Evolutionary conservation across 2,888 invertebrate species (phyloP).

Genomic region (Dioctria rufipes): DNA sequence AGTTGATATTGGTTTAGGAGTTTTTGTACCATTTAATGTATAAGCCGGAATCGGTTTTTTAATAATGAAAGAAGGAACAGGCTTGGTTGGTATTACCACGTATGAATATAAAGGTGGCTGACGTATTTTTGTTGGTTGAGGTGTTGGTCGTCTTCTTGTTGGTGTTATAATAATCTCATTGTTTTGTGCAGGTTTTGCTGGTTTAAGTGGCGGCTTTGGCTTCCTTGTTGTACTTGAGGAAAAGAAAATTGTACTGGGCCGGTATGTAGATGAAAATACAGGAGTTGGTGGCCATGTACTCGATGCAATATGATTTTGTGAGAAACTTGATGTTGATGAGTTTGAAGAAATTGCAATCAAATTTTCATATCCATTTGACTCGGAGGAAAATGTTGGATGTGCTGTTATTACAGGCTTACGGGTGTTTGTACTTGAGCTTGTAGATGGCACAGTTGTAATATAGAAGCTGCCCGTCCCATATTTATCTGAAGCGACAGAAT

Average conservation of each 20-base stretch:
- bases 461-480: conserved; percentile 58
- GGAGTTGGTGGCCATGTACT: conserved; percentile 63
- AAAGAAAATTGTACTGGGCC: neutral
- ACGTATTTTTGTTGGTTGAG: conserved; percentile 53
- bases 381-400: conserved; percentile 66
- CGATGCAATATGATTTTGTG: conserved; percentile 67
- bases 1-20: conserved; percentile 70
- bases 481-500: conserved; percentile 52
- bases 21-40: conserved; percentile 56
- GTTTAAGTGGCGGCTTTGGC: conserved; percentile 64
- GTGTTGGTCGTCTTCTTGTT: conserved; percentile 54
- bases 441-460: conserved; percentile 66
- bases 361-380: conserved; percentile 68
- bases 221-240: conserved; percentile 54
- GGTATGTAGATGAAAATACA: conserved; percentile 22
- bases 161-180: conserved; percentile 54
- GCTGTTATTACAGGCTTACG: conserved; percentile 60
- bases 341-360: conserved; percentile 56
- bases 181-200: neutral
- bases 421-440: conserved; percentile 42
- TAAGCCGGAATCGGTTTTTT: conserved; percentile 56
- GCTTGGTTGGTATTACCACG: conserved; percentile 24
- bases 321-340: conserved; percentile 44
- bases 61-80: neutral
- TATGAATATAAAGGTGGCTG: conserved; percentile 65